Conservation (phyloP, 2,113 vertebrate genomes). For the Tupaia tana region DNA sequence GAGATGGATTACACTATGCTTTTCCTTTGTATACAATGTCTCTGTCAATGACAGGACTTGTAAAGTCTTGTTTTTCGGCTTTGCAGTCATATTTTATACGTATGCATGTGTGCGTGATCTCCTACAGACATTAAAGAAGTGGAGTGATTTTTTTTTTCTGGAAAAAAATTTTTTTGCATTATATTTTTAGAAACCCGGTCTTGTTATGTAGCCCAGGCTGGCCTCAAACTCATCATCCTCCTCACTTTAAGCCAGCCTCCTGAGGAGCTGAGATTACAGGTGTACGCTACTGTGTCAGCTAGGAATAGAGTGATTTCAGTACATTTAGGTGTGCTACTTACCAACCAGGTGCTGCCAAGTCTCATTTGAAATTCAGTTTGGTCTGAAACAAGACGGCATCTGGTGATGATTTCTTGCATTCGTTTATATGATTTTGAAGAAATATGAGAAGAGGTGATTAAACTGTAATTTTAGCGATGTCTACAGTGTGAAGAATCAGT, state of each 20-base stretch:
- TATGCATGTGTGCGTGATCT: background rate
- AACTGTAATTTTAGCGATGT: constrained; percentile 43
- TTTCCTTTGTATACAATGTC: background rate
- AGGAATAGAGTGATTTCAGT: constrained; percentile 49
- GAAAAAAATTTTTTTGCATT: too few species aligned
- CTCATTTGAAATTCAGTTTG: constrained; percentile 53
- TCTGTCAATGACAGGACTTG: background rate
- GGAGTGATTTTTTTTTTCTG: background rate
- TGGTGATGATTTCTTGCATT: constrained; percentile 45
- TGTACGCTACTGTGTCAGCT: too few species aligned
- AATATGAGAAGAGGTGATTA: constrained; percentile 39
- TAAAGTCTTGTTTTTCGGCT: constrained; percentile 60
- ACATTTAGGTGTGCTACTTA: constrained; percentile 24
- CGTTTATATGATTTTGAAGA: constrained; percentile 46
- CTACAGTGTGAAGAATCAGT: constrained; percentile 40
- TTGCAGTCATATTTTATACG: background rate
- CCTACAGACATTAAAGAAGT: constrained; percentile 22
- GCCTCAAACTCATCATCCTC: too few species aligned
- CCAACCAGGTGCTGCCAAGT: background rate
- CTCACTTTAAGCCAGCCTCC: too few species aligned
- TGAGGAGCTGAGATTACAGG: too few species aligned
- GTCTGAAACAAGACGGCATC: constrained; percentile 47
- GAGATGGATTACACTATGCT: background rate
- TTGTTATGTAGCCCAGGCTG: too few species aligned
- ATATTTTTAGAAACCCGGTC: too few species aligned